A percentile compares a stretch with the other conserved stretches of the same genome.
These are phyloP conservation scores for Aspidapion aeneum DNA, from an alignment of 2,888 invertebrate genomes.

Conservation along the genomic window DNA sequence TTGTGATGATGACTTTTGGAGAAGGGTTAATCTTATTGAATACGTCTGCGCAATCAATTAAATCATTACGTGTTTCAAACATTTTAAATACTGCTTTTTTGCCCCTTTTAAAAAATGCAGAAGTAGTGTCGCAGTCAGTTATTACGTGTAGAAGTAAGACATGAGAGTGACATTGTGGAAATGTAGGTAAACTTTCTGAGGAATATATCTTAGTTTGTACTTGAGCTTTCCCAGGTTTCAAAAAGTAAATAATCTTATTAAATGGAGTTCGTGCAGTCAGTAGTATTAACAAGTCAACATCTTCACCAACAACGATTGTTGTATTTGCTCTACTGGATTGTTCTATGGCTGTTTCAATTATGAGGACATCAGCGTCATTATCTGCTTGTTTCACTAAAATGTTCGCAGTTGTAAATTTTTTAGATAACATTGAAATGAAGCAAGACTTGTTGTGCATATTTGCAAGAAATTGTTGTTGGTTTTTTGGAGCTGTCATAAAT, in stretches of 20 bases:
- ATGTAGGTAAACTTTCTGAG: constrained; percentile 26
- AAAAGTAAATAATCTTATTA: constrained; percentile 30
- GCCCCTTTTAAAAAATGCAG: constrained; percentile 1
- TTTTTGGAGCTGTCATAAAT: no score
- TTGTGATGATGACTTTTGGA: constrained; percentile 26
- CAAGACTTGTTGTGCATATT: no score
- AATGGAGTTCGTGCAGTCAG: constrained; percentile 28
- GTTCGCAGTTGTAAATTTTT: no score
- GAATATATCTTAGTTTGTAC: constrained; percentile 29
- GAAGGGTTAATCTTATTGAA: constrained; percentile 20
- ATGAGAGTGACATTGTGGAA: constrained; percentile 1
- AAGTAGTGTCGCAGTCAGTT: neutral
- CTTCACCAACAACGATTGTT: constrained; percentile 35
- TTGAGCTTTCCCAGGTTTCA: constrained; percentile 33
- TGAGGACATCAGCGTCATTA: constrained; percentile 9
- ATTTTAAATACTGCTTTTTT: neutral
- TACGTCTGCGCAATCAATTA: constrained; percentile 5
- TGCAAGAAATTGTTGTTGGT: no score
- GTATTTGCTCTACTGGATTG: constrained; percentile 14
- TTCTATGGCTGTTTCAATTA: constrained; percentile 9
- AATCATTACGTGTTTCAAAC: constrained; percentile 2
- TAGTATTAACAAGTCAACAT: constrained; percentile 33
- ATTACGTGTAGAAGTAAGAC: constrained; percentile 5
- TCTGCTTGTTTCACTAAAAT: constrained; percentile 35
- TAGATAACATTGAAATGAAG: no score